phyloP scores from a whole-genome alignment of 2,888 invertebrate genomes.

The Sepioteuthis lessoniana region DNA sequence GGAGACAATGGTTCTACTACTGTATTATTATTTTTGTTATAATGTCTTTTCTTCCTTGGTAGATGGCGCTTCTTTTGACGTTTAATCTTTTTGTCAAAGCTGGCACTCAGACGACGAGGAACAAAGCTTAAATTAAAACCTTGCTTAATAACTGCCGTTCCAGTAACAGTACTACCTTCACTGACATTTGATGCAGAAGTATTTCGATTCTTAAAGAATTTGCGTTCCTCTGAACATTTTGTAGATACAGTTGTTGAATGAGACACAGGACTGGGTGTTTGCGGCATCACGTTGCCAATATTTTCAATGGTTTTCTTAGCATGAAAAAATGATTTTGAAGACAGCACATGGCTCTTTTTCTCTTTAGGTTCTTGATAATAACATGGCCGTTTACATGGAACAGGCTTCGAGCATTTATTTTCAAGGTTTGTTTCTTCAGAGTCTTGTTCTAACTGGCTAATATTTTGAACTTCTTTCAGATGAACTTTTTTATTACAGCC shows the following conservation, averaged over 20 bases:
- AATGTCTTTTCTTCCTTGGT: not conserved
- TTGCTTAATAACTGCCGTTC: constrained; percentile 59
- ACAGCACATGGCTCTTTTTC: not conserved
- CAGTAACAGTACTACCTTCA: constrained; percentile 50
- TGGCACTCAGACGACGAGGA: constrained; percentile 53
- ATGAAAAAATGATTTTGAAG: not conserved
- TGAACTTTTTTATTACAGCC: not conserved
- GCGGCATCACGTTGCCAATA: not conserved
- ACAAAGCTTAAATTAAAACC: constrained; percentile 66
- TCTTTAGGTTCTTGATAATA: not conserved
- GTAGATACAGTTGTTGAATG: not conserved
- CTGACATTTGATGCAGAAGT: not conserved
- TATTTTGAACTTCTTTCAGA: not conserved
- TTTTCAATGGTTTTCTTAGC: not conserved
- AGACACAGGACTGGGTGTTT: not conserved
- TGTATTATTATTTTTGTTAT: not conserved
- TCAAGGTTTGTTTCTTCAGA: not conserved
- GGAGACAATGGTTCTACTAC: not conserved
- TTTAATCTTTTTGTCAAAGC: constrained; percentile 16
- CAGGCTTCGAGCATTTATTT: not conserved
- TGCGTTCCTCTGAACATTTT: not conserved
- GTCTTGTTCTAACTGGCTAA: not conserved
- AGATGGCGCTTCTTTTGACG: not conserved
- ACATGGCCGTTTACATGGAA: not conserved
- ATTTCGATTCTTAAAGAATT: constrained; percentile 35